Conservation (phyloP, 2,113 vertebrate species). For the Xenopus laevis region DNA sequence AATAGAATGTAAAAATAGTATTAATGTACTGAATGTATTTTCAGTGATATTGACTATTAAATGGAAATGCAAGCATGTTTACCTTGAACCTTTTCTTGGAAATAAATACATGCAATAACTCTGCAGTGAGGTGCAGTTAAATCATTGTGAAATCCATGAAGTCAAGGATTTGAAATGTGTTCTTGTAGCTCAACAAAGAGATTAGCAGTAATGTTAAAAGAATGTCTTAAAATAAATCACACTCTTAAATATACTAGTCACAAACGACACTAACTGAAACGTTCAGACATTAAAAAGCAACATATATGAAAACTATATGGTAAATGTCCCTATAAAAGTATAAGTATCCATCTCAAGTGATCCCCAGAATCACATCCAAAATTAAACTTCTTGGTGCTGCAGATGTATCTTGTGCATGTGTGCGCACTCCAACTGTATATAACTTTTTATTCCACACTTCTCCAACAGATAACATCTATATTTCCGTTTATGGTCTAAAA, state of each 20-base stretch:
- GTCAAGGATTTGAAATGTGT: conserved; percentile 5
- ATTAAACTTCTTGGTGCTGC: too few relatives aligned
- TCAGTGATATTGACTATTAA: background rate
- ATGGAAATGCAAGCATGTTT: conserved; percentile 2
- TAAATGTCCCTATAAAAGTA: too few relatives aligned
- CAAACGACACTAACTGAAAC: background rate
- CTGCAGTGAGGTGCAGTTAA: background rate
- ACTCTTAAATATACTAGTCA: background rate
- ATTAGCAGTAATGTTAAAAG: conserved; percentile 11
- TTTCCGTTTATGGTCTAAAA: too few relatives aligned
- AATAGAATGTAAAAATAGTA: background rate
- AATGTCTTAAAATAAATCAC: conserved; percentile 14
- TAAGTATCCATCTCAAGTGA: too few relatives aligned
- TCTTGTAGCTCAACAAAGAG: conserved; percentile 17
- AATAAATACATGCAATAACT: background rate
- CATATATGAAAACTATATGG: too few relatives aligned
- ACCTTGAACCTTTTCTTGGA: background rate
- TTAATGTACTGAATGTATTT: background rate
- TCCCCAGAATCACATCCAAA: too few relatives aligned
- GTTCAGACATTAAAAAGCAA: background rate
- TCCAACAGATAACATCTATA: too few relatives aligned
- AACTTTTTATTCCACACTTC: too few relatives aligned
- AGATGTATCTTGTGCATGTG: too few relatives aligned
- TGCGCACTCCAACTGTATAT: too few relatives aligned
- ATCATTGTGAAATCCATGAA: background rate